Percentiles rank a stretch among this genome's conserved stretches.
Conservation (phyloP, 2,113 vertebrate species). For the Aegotheles bennettii region DNA sequence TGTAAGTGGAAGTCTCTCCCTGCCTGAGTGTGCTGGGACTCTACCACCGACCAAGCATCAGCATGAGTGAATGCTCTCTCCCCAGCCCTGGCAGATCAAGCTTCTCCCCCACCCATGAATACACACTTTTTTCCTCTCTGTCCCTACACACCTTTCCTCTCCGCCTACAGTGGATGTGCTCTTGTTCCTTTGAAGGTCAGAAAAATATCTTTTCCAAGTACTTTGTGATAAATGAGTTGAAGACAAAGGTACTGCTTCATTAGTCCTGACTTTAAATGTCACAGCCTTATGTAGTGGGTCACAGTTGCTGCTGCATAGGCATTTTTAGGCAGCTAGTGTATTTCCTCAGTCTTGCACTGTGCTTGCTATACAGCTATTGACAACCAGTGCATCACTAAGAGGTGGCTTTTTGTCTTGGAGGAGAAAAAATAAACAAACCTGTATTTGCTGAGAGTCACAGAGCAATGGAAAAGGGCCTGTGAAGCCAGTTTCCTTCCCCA, state of each 20-base stretch:
- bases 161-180: background rate
- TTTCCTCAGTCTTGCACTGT: background rate
- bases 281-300: background rate
- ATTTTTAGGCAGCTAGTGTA: background rate
- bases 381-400: background rate
- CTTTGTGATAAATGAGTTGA: background rate
- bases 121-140: too few species aligned
- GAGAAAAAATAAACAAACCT: background rate
- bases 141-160: background rate
- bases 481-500: background rate
- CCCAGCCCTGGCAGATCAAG: background rate
- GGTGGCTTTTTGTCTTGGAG: background rate
- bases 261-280: background rate
- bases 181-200: background rate
- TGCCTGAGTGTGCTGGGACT: background rate
- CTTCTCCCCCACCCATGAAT: background rate
- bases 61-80: background rate
- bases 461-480: background rate
- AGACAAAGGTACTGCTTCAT: background rate
- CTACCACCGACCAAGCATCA: accelerated
- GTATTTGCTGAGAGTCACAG: background rate
- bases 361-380: background rate
- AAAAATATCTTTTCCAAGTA: background rate
- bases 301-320: background rate
- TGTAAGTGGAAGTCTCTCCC: background rate